Evolutionary conservation across 2,797 vertebrate genomes (phyloP), one percentile per base, ranked within the genome.

Genomic region (Danio aesculapii): DNA sequence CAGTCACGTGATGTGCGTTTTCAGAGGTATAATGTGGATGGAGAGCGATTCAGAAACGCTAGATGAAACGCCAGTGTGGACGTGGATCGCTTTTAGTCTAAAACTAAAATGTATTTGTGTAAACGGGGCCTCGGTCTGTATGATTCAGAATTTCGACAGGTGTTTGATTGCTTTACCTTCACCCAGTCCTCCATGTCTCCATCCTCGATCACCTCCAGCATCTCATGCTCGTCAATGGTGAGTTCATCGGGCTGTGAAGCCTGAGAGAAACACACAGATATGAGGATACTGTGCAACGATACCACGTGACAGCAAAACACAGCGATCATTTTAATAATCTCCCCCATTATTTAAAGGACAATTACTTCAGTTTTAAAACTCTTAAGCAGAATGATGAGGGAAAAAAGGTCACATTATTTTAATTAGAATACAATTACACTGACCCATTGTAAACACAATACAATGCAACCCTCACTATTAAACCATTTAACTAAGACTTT

Each of bases 141-240:
- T n/a, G n/a, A n/a, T 3, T 30, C 30, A 30, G 3, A 30, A 30
- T 30, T 30, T 30, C 30, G 3, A 30, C 30, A 30, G 30, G 30
- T 30, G 30, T 9, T 19, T 53, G 8, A 19, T 72, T 49, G 13
- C 16, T 72, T 17, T 94, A 99, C 98, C 97, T 99, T 99, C 81
- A 99, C 98, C 98, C 98, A 99, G 92, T 99, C 98, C 94, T 99
- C 98, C 98, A 99, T 99, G 90, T 99, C 98, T 88, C 98, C 98
- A 4, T 99, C 98, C 87, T 99, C 98, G 83, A 99, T 99, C 66
- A 99, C 98, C 92, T 99, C 98, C 92, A 99, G 73, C 88, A 99
- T 95, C 90, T 99, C 97, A 49, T 98, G 96, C 1, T 99, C 97
- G 90, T 98, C 97, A 84, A 99, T 99, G 82, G 97, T 99, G 93